Conservation (phyloP, 2,888 invertebrate species). For the Dysmachus trigonus region DNA sequence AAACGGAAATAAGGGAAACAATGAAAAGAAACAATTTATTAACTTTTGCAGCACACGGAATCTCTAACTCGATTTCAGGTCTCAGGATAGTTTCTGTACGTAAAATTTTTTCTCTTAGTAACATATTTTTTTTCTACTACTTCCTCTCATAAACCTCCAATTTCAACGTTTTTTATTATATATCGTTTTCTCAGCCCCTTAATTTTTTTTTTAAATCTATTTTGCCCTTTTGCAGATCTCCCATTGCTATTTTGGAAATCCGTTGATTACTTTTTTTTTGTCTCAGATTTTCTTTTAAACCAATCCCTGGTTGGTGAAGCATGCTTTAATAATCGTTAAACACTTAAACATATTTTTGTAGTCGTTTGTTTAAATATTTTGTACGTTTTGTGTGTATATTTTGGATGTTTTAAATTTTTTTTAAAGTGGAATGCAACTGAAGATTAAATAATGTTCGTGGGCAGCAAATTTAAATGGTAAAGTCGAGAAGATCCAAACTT, state of each 20-base stretch:
- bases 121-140: conserved; percentile 23
- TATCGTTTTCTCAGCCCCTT: not conserved
- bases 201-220: not conserved
- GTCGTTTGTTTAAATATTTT: not conserved
- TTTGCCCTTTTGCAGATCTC: not conserved
- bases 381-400: not conserved
- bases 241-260: not conserved
- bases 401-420: not conserved
- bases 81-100: conserved; percentile 68
- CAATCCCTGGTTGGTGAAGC: not conserved
- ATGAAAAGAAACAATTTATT: conserved; percentile 48
- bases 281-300: not conserved
- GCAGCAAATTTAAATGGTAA: not conserved
- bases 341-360: not conserved
- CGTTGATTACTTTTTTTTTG: not conserved
- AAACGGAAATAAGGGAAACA: not conserved
- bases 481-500: not conserved
- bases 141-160: not conserved
- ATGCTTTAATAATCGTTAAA: not conserved
- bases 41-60: conserved; percentile 68
- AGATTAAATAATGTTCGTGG: not conserved
- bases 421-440: not conserved
- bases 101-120: conserved; percentile 55
- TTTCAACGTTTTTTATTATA: not conserved
- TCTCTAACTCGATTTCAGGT: conserved; percentile 65